Percentiles rank a stretch among this genome's conserved stretches.
Conservation (phyloP, 2,797 vertebrate genomes). For the Eulemur mongoz region DNA sequence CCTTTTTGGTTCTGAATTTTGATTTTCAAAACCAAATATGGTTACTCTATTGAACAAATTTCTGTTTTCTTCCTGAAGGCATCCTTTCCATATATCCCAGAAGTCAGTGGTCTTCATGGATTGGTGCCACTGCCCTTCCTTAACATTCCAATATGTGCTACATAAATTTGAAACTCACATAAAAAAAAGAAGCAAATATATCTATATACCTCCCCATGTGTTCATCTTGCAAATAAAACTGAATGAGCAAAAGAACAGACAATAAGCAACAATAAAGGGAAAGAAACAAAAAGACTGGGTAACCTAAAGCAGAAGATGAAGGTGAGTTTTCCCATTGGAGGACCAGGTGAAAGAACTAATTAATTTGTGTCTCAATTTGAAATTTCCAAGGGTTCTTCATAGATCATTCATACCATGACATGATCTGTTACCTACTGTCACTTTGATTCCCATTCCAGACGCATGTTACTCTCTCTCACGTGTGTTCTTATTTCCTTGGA, state of each 20-base stretch:
- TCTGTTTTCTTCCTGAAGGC: not conserved
- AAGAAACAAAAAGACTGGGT: not conserved
- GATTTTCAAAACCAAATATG: not conserved
- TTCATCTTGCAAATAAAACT: not conserved
- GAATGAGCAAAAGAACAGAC: not conserved
- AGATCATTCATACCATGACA: not conserved
- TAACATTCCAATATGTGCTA: not conserved
- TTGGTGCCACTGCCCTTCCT: not conserved
- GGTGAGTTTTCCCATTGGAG: not conserved
- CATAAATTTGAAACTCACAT: not conserved
- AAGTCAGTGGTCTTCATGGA: not conserved
- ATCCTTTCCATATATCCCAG: not conserved
- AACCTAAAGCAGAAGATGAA: not conserved
- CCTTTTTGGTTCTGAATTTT: not conserved
- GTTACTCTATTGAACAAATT: not conserved
- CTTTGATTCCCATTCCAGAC: not conserved
- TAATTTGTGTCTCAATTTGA: no score
- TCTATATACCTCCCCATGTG: not conserved
- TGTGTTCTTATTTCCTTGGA: not conserved
- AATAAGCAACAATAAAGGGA: not conserved
- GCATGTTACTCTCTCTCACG: not conserved
- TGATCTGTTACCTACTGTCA: not conserved
- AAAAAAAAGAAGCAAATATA: not conserved
- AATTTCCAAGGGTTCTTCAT: not conserved
- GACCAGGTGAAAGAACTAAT: not conserved